A percentile compares a stretch with the other conserved stretches of the same genome.
Conservation (phyloP, 2,797 vertebrate species). For the Novumbra hubbsi region DNA sequence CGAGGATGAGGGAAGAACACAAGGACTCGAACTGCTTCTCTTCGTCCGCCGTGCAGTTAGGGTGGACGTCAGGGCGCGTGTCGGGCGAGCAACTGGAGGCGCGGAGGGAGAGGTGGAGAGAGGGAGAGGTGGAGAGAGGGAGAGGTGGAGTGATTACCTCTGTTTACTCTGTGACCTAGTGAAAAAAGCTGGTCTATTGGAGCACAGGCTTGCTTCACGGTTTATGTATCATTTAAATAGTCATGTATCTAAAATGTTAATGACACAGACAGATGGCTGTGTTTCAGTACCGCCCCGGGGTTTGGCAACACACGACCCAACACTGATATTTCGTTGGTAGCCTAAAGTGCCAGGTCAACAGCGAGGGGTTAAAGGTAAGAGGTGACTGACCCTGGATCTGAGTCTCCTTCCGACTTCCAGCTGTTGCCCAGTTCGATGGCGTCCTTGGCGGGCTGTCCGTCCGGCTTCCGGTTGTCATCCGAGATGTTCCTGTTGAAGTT, state of each 20-base stretch:
- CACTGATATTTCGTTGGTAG: neutral
- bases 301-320: neutral
- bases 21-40: constrained; percentile 44
- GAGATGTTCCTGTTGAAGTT: constrained; percentile 76
- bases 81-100: constrained; percentile 65
- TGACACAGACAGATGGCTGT: neutral
- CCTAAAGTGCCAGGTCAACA: neutral
- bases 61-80: constrained; percentile 60
- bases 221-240: neutral
- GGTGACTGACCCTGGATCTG: constrained; percentile 70
- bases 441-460: constrained; percentile 69
- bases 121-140: neutral
- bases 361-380: neutral
- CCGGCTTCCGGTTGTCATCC: constrained; percentile 80
- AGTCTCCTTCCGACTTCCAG: constrained; percentile 80
- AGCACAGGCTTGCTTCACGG: neutral
- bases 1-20: constrained; percentile 63
- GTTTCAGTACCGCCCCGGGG: neutral
- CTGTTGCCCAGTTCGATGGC: constrained; percentile 78
- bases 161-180: neutral
- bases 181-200: neutral
- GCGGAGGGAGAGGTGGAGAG: neutral
- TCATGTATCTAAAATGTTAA: neutral
- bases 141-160: neutral
- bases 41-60: constrained; percentile 61